phyloP scores from a whole-genome alignment of 2,113 vertebrate genomes.

The Pseudopodoces humilis region DNA sequence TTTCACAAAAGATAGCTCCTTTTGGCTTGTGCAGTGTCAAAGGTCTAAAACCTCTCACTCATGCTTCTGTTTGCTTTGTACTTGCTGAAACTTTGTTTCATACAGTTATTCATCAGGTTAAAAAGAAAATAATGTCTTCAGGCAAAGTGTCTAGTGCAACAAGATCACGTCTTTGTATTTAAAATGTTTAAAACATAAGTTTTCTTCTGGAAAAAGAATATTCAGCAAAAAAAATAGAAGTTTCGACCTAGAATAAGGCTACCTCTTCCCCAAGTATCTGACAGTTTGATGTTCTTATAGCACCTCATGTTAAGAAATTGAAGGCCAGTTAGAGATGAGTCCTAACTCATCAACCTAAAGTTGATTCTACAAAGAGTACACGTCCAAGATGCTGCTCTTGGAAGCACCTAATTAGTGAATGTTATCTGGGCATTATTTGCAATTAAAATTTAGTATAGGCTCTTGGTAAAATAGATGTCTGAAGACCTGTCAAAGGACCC shows the following conservation, averaged over 20 bases:
- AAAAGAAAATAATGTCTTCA: constrained; percentile 9
- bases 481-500: neutral
- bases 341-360: neutral
- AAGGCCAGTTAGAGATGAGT: neutral
- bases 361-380: neutral
- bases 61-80: neutral
- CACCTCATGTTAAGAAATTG: neutral
- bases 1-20: neutral
- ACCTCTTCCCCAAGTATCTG: neutral
- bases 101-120: neutral
- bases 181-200: constrained; percentile 14
- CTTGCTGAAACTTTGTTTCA: neutral
- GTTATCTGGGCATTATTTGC: neutral
- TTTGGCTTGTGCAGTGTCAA: neutral
- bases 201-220: neutral
- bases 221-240: neutral
- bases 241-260: neutral
- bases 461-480: neutral
- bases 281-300: neutral
- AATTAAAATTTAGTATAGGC: neutral
- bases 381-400: neutral
- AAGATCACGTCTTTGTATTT: neutral
- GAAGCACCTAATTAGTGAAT: neutral
- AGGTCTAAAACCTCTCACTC: neutral
- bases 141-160: neutral